Percentiles rank a stretch among this genome's conserved stretches.
phyloP scores from a whole-genome alignment of 2,113 vertebrate species.

The Platysteira castanea region DNA sequence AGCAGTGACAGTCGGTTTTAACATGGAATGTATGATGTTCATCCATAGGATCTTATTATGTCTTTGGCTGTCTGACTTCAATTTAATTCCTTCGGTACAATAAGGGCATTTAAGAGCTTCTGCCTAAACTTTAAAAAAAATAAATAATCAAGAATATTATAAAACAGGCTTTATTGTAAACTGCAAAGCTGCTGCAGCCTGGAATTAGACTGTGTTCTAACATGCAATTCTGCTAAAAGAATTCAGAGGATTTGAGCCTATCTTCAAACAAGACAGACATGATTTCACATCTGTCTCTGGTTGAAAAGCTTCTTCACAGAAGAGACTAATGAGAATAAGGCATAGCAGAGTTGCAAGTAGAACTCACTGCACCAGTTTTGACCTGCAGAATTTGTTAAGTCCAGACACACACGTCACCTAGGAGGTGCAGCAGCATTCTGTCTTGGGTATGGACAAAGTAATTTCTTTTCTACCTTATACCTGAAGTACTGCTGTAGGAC shows the following conservation, averaged over 20 bases:
- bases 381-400: neutral
- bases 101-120: neutral
- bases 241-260: neutral
- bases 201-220: neutral
- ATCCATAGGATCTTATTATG: accelerated
- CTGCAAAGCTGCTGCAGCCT: neutral
- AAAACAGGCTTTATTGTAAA: neutral
- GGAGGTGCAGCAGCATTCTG: neutral
- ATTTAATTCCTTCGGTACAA: neutral
- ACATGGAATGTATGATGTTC: accelerated
- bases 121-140: neutral
- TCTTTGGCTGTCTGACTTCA: neutral
- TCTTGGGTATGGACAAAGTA: neutral
- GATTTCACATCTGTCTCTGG: neutral
- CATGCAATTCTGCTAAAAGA: neutral
- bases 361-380: neutral
- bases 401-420: accelerated
- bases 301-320: neutral
- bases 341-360: accelerated
- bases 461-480: neutral
- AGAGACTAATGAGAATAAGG: neutral
- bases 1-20: accelerated
- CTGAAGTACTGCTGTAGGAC: neutral
- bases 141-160: neutral
- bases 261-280: neutral